Evolutionary conservation across 2,888 invertebrate genomes (phyloP).

Genomic region (Xanthorhoe designata): DNA sequence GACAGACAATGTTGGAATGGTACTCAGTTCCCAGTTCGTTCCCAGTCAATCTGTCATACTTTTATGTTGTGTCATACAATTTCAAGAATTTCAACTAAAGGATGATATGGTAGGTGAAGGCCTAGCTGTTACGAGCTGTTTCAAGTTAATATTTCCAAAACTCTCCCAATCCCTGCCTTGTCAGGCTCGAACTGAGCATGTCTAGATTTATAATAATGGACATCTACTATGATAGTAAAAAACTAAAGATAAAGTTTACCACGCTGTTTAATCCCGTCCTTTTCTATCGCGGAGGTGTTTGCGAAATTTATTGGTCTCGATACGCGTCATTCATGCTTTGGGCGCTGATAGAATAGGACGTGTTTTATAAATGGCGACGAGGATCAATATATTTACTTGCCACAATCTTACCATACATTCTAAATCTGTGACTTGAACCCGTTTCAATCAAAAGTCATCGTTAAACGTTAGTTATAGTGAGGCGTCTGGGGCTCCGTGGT

Average conservation of each 20-base stretch:
- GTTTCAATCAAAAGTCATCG: not conserved
- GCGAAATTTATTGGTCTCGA: not conserved
- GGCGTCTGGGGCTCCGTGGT: slow-evolving; percentile 73
- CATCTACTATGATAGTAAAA: no score
- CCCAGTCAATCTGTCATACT: no score
- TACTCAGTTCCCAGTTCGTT: no score
- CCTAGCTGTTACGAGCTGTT: not conserved
- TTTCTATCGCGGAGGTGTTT: no score
- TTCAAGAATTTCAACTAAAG: not conserved
- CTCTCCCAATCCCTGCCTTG: no score
- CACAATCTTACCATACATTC: not conserved
- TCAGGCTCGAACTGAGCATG: no score
- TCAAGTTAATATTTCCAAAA: not conserved
- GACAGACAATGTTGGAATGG: no score
- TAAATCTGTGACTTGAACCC: not conserved
- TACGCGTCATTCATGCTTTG: not conserved
- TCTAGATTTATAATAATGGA: no score
- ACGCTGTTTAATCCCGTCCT: no score
- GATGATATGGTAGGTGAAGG: not conserved
- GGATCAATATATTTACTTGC: not conserved
- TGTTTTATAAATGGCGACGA: not conserved
- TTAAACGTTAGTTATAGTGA: slow-evolving; percentile 72
- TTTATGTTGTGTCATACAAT: not conserved
- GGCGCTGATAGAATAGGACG: not conserved
- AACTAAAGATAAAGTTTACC: no score